These are phyloP conservation scores for Lypha dubia DNA, from an alignment of 2,888 invertebrate species.

Conservation along the genomic window DNA sequence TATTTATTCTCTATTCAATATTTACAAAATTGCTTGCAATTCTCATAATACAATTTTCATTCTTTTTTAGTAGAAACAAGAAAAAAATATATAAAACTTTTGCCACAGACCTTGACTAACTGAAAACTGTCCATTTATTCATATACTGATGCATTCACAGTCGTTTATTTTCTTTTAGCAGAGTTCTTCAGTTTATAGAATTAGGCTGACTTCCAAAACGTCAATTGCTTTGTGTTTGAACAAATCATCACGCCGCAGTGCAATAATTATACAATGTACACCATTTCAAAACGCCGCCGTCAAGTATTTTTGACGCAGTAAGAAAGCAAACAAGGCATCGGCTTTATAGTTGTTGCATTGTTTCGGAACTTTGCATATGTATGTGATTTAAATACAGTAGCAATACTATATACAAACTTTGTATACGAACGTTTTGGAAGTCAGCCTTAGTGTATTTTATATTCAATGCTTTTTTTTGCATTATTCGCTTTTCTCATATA, in stretches of 20 bases:
- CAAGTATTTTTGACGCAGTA: too few species aligned
- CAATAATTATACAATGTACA: too few species aligned
- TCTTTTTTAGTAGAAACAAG: slow-evolving; percentile 9
- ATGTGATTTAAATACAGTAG: too few species aligned
- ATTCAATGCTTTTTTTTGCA: background rate
- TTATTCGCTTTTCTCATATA: slow-evolving; percentile 5
- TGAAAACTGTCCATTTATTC: slow-evolving; percentile 33
- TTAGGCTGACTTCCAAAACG: too few species aligned
- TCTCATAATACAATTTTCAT: slow-evolving; percentile 53
- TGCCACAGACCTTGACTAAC: slow-evolving; percentile 18
- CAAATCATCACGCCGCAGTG: too few species aligned
- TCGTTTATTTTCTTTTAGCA: slow-evolving; percentile 49
- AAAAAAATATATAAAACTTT: background rate
- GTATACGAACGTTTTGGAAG: too few species aligned
- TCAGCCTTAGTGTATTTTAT: slow-evolving; percentile 28
- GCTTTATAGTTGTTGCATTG: too few species aligned
- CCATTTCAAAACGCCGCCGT: too few species aligned
- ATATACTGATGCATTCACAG: slow-evolving; percentile 37
- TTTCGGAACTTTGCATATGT: too few species aligned
- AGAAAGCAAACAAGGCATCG: too few species aligned
- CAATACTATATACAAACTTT: too few species aligned
- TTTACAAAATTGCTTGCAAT: slow-evolving; percentile 39
- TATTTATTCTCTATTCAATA: slow-evolving; percentile 42
- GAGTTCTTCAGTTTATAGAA: slow-evolving; percentile 40
- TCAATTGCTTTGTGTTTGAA: too few species aligned